A percentile compares a stretch with the other conserved stretches of the same genome.
These are phyloP conservation scores for Ceratina australensis DNA, from an alignment of 1,140 invertebrate genomes.

Conservation along the genomic window DNA sequence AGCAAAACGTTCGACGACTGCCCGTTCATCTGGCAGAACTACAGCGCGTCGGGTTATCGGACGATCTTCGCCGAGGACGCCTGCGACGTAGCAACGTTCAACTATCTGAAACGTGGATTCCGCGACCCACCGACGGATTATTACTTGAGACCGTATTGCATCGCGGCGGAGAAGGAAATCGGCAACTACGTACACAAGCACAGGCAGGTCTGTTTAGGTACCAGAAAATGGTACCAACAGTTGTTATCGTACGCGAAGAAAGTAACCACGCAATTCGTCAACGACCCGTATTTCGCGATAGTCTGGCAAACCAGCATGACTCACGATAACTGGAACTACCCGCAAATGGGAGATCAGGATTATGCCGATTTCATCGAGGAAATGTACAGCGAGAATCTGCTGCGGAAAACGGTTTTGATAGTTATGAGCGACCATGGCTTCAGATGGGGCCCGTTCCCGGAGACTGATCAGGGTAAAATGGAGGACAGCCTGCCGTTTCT, in stretches of 20 bases:
- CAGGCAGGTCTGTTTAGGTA: constrained; percentile 81
- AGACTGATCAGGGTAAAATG: constrained; percentile 83
- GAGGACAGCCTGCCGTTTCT: constrained; percentile 87
- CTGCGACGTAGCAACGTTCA: constrained; percentile 81
- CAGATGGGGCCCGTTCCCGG: constrained; percentile 83
- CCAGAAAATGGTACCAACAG: constrained; percentile 75
- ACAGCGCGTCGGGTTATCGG: constrained; percentile 77
- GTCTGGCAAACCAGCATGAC: constrained; percentile 80
- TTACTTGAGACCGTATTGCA: constrained; percentile 80
- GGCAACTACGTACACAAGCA: constrained; percentile 79
- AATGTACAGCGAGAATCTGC: constrained; percentile 58
- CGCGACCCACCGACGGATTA: constrained; percentile 81
- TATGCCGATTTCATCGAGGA: constrained; percentile 71
- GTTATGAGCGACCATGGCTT: constrained; percentile 88
- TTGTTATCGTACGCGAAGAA: constrained; percentile 76
- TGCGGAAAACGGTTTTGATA: constrained; percentile 82
- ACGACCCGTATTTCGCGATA: constrained; percentile 77
- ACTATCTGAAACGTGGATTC: constrained; percentile 82
- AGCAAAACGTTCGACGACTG: constrained; percentile 81
- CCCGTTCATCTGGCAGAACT: constrained; percentile 82
- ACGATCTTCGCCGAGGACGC: constrained; percentile 82
- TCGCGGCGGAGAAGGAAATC: constrained; percentile 74
- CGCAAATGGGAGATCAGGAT: constrained; percentile 74
- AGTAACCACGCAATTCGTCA: constrained; percentile 79
- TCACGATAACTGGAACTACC: constrained; percentile 79